Conservation (phyloP, 2,888 invertebrate genomes). For the Lochmaea capreae region DNA sequence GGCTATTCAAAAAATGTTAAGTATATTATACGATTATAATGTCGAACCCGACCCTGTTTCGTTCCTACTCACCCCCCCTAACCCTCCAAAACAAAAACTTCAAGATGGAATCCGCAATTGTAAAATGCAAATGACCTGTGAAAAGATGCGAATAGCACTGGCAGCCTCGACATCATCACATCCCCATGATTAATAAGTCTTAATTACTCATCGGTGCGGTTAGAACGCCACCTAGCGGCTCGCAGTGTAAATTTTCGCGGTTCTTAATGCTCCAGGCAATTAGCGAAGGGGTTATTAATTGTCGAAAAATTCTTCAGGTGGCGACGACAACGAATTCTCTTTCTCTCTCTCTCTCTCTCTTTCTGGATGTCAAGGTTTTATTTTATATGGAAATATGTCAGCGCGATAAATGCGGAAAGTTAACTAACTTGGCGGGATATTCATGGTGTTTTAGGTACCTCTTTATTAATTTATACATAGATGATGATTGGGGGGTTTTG, state of each 20-base stretch:
- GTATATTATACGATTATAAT: too few relatives aligned
- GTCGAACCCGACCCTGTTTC: too few relatives aligned
- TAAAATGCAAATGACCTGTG: slow-evolving; percentile 66
- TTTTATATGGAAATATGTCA: slow-evolving; percentile 43
- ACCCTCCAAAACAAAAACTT: slow-evolving; percentile 58
- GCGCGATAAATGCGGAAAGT: slow-evolving; percentile 26
- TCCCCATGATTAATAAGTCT: slow-evolving; percentile 55
- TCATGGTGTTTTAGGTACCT: slow-evolving; percentile 16
- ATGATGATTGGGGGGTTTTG: neutral
- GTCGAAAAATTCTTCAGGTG: slow-evolving; percentile 62
- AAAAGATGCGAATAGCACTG: slow-evolving; percentile 54
- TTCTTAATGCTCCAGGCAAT: slow-evolving; percentile 29
- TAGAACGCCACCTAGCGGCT: slow-evolving; percentile 36
- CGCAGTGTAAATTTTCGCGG: slow-evolving; percentile 21
- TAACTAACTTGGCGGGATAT: slow-evolving; percentile 27
- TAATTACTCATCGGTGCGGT: slow-evolving; percentile 49
- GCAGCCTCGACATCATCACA: slow-evolving; percentile 50
- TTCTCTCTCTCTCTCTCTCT: neutral
- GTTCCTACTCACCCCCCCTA: too few relatives aligned
- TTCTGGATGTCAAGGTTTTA: slow-evolving; percentile 13
- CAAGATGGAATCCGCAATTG: slow-evolving; percentile 63
- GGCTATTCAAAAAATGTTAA: too few relatives aligned
- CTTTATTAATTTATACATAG: slow-evolving; percentile 11
- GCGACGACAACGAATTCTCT: slow-evolving; percentile 47
- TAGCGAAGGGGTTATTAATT: slow-evolving; percentile 58